Conservation (phyloP, 2,888 invertebrate genomes). For the Lasioglossum pauxillum region DNA sequence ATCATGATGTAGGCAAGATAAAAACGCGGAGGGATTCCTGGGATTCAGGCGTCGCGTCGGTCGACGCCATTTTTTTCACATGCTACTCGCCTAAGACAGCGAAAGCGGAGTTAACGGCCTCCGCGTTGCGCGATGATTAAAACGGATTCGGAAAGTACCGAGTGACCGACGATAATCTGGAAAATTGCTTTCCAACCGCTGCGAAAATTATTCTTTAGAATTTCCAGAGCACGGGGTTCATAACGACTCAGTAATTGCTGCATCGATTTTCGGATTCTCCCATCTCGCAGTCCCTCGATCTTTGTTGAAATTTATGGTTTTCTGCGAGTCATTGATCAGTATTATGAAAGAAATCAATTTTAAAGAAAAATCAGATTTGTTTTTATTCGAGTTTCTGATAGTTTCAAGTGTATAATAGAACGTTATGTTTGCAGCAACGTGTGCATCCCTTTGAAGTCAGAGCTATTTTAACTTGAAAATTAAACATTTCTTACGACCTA, state of each 20-base stretch:
- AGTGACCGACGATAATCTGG: conserved; percentile 4
- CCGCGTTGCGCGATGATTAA: conserved; percentile 16
- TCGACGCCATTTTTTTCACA: conserved; percentile 15
- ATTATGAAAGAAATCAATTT: neutral
- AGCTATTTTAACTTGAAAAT: too few relatives aligned
- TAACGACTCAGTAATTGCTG: neutral
- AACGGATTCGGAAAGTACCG: conserved; percentile 13
- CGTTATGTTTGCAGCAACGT: too few relatives aligned
- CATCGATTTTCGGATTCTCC: neutral
- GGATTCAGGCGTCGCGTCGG: conserved; percentile 27
- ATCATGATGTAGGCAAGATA: conserved; percentile 42
- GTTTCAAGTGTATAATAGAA: too few relatives aligned
- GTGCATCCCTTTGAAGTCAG: too few relatives aligned
- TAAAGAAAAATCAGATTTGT: neutral
- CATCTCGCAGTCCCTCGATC: neutral
- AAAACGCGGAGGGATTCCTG: conserved; percentile 54
- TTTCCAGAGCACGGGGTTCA: neutral
- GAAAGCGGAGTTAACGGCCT: neutral
- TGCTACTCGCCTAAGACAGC: neutral
- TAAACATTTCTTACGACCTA: too few relatives aligned
- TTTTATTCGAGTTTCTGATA: too few relatives aligned
- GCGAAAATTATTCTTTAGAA: neutral
- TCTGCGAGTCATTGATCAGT: neutral
- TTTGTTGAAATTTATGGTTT: neutral
- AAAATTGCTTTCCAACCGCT: neutral